Percentiles rank a stretch among this genome's conserved stretches.
Evolutionary conservation across 2,797 vertebrate species (phyloP).

Genomic region (Antrozous pallidus): DNA sequence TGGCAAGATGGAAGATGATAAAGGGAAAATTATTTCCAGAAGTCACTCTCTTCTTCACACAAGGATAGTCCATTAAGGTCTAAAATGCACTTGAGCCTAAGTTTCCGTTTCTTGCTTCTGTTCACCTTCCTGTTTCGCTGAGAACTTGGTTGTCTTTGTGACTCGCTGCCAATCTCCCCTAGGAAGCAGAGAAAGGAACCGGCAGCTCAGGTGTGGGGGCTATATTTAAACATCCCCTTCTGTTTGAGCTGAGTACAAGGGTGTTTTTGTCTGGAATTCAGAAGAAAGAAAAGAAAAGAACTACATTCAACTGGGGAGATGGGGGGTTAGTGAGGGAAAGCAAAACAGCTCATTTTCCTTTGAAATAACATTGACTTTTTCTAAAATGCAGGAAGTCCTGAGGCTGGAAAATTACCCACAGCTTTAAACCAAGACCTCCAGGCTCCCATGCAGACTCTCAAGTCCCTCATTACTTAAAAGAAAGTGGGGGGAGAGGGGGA

Average conservation of each 20-base stretch:
- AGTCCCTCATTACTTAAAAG: conserved; percentile 29
- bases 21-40: conserved; percentile 69
- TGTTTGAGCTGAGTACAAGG: conserved; percentile 69
- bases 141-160: conserved; percentile 59
- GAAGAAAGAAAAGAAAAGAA: conserved; percentile 69
- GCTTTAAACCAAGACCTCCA: conserved; percentile 53
- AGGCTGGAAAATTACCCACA: conserved; percentile 71
- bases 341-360: conserved; percentile 69
- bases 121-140: conserved; percentile 64
- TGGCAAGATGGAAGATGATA: conserved; percentile 62
- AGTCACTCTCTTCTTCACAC: conserved; percentile 64
- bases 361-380: conserved; percentile 77
- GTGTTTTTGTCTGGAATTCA: conserved; percentile 69
- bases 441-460: conserved; percentile 51
- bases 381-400: conserved; percentile 66
- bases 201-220: conserved; percentile 73
- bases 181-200: conserved; percentile 69
- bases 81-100: conserved; percentile 51
- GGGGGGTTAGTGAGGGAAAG: conserved; percentile 40
- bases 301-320: conserved; percentile 37
- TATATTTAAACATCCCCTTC: conserved; percentile 76
- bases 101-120: conserved; percentile 59
- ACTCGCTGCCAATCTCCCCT: conserved; percentile 63
- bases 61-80: conserved; percentile 61
- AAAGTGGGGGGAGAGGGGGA: background rate